These are phyloP conservation scores for Siphamia tubifer DNA, from an alignment of 2,113 vertebrate genomes.

Conservation along the genomic window DNA sequence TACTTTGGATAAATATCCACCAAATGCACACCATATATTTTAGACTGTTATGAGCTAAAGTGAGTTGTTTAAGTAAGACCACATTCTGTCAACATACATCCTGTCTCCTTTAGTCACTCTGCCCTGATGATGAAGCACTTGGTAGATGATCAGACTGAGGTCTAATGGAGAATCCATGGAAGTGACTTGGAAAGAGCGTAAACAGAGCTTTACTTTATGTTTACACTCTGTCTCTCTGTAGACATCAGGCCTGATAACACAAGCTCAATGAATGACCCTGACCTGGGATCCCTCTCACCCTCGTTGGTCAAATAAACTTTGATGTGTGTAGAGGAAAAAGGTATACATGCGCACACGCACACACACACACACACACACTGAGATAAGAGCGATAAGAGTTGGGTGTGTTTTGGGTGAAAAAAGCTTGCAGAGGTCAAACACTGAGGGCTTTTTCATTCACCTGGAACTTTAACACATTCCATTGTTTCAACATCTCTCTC, in stretches of 20 bases:
- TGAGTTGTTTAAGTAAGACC: constrained; percentile 35
- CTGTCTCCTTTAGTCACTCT: constrained; percentile 17
- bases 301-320: constrained; percentile 58
- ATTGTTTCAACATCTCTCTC: constrained; percentile 18
- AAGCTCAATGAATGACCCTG: constrained; percentile 47
- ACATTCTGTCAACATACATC: constrained; percentile 27
- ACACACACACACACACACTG: constrained; percentile 12
- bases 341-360: background rate
- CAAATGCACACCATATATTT: constrained; percentile 31
- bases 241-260: constrained; percentile 57
- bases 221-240: constrained; percentile 58
- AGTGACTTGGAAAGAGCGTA: constrained; percentile 40
- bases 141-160: constrained; percentile 49
- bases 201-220: constrained; percentile 60
- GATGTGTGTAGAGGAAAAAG: background rate
- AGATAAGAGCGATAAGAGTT: constrained; percentile 56
- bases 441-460: constrained; percentile 43
- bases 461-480: constrained; percentile 40
- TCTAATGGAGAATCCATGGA: constrained; percentile 66
- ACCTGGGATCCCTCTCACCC: constrained; percentile 43
- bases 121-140: constrained; percentile 59
- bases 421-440: constrained; percentile 41
- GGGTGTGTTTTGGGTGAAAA: constrained; percentile 50
- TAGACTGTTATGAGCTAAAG: constrained; percentile 1
- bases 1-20: constrained; percentile 20